phyloP scores from a whole-genome alignment of 1,140 invertebrate species.

The Proctacanthus coquilletti region DNA sequence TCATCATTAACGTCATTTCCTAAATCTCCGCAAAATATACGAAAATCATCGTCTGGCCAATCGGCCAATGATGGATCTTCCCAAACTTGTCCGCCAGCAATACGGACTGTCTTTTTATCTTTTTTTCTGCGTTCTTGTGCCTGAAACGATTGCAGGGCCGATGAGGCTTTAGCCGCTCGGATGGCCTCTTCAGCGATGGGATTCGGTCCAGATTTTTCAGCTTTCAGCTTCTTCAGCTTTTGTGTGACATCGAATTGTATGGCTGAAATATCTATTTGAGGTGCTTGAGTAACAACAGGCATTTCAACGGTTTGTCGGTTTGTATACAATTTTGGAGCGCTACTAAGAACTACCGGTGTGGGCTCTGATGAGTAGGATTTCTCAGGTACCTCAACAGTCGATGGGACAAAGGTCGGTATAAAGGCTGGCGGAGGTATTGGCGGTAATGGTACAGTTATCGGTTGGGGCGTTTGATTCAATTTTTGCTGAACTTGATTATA shows the following conservation, averaged over 20 bases:
- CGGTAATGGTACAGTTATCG: conserved; percentile 34
- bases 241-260: conserved; percentile 47
- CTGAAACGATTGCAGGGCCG: conserved; percentile 35
- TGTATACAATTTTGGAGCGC: conserved; percentile 46
- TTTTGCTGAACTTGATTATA: conserved; percentile 49
- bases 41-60: conserved; percentile 93
- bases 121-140: conserved; percentile 42
- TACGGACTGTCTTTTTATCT: conserved; percentile 52
- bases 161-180: conserved; percentile 42
- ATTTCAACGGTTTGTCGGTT: conserved; percentile 25
- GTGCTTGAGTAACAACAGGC: conserved; percentile 30
- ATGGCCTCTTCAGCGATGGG: conserved; percentile 44
- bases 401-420: conserved; percentile 31
- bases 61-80: conserved; percentile 81
- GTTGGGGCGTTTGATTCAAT: conserved; percentile 39
- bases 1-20: conserved; percentile 99
- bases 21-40: conserved; percentile 97
- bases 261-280: conserved; percentile 40
- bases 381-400: conserved; percentile 18
- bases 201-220: conserved; percentile 43
- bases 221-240: conserved; percentile 46
- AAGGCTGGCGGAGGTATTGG: conserved; percentile 32
- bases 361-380: conserved; percentile 19
- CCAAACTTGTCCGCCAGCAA: conserved; percentile 86
- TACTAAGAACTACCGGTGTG: conserved; percentile 42